Percentiles rank a stretch among this genome's conserved stretches.
Conservation (phyloP, 92 coral and sea anemone genomes). For the Isaurus tuberculatus region DNA sequence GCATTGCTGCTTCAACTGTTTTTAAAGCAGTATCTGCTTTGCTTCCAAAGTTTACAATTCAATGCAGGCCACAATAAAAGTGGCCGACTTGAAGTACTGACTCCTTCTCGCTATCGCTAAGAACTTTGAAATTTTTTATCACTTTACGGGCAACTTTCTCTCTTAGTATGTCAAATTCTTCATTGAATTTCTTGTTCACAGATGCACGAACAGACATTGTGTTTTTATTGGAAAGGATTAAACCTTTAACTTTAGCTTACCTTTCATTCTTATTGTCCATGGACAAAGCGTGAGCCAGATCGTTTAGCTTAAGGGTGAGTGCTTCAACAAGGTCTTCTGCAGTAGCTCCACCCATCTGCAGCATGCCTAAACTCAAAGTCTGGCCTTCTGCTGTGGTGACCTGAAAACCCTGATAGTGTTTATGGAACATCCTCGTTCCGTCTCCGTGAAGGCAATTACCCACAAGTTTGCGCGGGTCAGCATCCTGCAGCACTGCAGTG, state of each 20-base stretch:
- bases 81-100: not conserved
- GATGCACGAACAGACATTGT: constrained; percentile 19
- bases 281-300: constrained; percentile 10
- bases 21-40: constrained; percentile 17
- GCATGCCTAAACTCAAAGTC: constrained; percentile 6
- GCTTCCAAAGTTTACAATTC: not conserved
- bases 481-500: not conserved
- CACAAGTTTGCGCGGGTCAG: not conserved
- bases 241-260: not conserved
- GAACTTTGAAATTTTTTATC: not conserved
- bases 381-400: constrained; percentile 10
- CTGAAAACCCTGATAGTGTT: not conserved
- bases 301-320: not conserved
- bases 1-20: constrained; percentile 5
- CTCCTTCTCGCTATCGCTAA: not conserved
- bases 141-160: not conserved
- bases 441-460: constrained; percentile 3
- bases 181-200: constrained; percentile 5
- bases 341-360: constrained; percentile 6
- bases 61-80: constrained; percentile 5
- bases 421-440: constrained; percentile 3
- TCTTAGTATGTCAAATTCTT: not conserved
- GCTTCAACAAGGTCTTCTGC: constrained; percentile 1
- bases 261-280: not conserved
- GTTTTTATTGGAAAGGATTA: not conserved